Evolutionary conservation across 2,888 invertebrate species (phyloP), one percentile per base, ranked within the genome.

Genomic region (Agrochola lychnidis): DNA sequence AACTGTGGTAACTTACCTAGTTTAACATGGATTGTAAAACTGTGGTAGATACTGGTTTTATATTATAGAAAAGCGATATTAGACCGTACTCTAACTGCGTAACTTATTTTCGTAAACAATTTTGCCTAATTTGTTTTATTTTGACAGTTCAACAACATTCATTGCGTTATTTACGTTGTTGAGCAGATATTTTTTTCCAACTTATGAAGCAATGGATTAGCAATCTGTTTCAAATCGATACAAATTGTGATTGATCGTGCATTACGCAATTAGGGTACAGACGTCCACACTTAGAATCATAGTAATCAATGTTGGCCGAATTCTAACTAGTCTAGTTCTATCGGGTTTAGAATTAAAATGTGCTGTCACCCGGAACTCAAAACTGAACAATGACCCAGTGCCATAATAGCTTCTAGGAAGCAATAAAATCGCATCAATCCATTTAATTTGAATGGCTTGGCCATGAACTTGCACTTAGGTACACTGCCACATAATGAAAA

Each of bases 391-490:
- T 61, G 45, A 67, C 10, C 48, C n/a, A 57, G 16, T n/a, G 19
- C 36, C 16, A 67, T 30, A 62, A 53, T 62, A 62, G 16, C 25
- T 45, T 45, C 45, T 66, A 61, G 19, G 62, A 45, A 59, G 48
- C 42, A 69, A 57, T 51, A 16, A 71, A 64, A 56, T 59, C 30
- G 51, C 84, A 67, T 62, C 36, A 71, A 73, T 73, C 30, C 42
- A 61, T 51, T 70, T 36, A n/a, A 70, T 68, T 79, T 59, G 53
- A 69, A 61, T 56, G 14, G 3, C 30, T 45, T 70, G 61, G 5
- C 81, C 81, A 30, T 80, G 51, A 83, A 73, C 51, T 78, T 74
- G 45, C 40, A 42, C 22, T 36, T 30, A 67, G n/a, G 4, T 30
- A 53, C 10, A 14, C 6, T 30, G 4, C 22, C 7, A 72, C 30